These are phyloP conservation scores for Ciconia stormi DNA, from an alignment of 2,113 vertebrate species.

Conservation along the genomic window DNA sequence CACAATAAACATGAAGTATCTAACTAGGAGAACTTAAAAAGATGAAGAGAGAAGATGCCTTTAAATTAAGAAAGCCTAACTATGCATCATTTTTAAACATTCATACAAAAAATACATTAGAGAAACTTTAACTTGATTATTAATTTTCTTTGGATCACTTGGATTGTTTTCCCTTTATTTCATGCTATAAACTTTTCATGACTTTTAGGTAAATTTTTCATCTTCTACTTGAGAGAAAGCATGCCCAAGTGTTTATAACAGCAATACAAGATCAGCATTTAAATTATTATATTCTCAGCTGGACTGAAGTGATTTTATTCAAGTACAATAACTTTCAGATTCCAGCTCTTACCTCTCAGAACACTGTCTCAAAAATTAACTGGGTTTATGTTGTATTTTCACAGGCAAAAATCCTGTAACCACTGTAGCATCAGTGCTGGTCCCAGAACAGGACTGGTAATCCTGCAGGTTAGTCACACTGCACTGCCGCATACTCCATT, in stretches of 20 bases:
- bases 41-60: not conserved
- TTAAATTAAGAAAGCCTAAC: not conserved
- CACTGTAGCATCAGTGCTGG: not conserved
- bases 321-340: not conserved
- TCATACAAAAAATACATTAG: not conserved
- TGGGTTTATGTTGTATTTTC: not conserved
- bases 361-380: not conserved
- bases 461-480: not conserved
- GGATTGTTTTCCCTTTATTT: not conserved
- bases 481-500: rapidly evolving
- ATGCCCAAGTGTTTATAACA: not conserved
- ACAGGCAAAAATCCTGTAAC: not conserved
- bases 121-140: not conserved
- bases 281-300: not conserved
- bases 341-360: not conserved
- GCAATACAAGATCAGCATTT: not conserved
- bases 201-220: not conserved
- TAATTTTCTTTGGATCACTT: not conserved
- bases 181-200: not conserved
- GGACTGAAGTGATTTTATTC: not conserved
- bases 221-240: not conserved
- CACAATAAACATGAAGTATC: not conserved
- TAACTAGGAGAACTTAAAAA: not conserved
- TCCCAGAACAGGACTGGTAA: not conserved
- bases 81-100: not conserved